Evolutionary conservation across 2,113 vertebrate species (phyloP).

Genomic region (Sciurus niger): DNA sequence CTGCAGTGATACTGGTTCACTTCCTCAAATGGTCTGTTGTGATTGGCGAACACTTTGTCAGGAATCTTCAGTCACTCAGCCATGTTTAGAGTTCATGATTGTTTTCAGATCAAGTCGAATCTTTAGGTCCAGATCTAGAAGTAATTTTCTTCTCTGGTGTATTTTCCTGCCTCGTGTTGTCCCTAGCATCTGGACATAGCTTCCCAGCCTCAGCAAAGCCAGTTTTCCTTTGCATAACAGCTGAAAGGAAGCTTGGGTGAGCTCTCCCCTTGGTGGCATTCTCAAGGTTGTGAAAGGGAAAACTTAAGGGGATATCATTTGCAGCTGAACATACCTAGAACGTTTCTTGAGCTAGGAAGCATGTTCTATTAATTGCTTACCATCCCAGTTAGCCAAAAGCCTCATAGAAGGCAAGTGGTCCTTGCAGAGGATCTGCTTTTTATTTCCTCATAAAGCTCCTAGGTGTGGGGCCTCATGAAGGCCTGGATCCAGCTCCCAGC

Average conservation of each 20-base stretch:
- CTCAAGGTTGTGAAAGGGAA: background rate
- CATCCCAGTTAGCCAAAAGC: slow-evolving; percentile 19
- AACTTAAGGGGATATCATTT: background rate
- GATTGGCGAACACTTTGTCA: slow-evolving; percentile 8
- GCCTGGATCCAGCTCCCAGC: background rate
- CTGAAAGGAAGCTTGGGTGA: slow-evolving; percentile 23
- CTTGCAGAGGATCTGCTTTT: slow-evolving; percentile 29
- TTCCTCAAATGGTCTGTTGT: background rate
- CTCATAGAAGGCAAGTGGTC: background rate
- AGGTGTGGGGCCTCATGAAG: background rate
- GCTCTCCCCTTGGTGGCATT: background rate
- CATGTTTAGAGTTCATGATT: slow-evolving; percentile 38
- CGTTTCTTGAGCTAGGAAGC: background rate
- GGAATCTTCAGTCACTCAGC: background rate
- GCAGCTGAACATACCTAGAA: background rate
- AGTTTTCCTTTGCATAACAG: background rate
- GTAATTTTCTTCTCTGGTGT: slow-evolving; percentile 43
- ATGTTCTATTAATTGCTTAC: slow-evolving; percentile 27
- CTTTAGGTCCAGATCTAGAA: slow-evolving; percentile 45
- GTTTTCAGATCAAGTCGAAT: slow-evolving; percentile 46
- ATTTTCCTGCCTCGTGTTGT: background rate
- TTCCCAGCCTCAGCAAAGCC: background rate
- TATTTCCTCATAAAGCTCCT: background rate
- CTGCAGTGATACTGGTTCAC: background rate
- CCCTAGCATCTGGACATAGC: slow-evolving; percentile 33